phyloP scores from a whole-genome alignment of 1,140 invertebrate genomes.

The Popillia japonica region DNA sequence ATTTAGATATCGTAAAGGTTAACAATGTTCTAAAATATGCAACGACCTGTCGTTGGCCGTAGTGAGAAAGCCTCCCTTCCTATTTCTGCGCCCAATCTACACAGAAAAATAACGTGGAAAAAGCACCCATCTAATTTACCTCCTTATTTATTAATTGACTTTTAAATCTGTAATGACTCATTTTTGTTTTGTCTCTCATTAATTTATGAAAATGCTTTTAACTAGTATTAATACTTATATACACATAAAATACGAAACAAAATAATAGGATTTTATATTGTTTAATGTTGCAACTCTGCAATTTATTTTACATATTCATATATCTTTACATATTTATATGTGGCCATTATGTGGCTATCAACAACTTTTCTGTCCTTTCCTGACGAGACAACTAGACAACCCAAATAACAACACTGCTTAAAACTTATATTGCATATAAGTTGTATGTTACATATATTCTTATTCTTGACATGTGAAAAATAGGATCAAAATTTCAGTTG shows the following conservation, averaged over 20 bases:
- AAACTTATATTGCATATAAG: too few species aligned
- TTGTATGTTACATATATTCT: too few species aligned
- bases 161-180: slow-evolving; percentile 18
- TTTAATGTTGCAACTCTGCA: neutral
- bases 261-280: neutral
- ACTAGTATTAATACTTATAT: neutral
- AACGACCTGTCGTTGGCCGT: slow-evolving; percentile 24
- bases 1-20: slow-evolving; percentile 40
- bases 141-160: slow-evolving; percentile 26
- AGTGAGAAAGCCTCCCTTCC: slow-evolving; percentile 5
- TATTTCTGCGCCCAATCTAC: neutral
- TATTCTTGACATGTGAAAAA: too few species aligned
- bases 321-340: too few species aligned
- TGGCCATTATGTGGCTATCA: too few species aligned
- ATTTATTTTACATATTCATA: too few species aligned
- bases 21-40: slow-evolving; percentile 38
- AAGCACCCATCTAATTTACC: neutral
- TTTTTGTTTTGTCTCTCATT: neutral
- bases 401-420: neutral
- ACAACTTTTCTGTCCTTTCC: too few species aligned
- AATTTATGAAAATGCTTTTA: neutral
- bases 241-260: neutral
- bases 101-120: neutral
- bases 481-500: too few species aligned
- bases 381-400: neutral